A percentile compares a stretch with the other conserved stretches of the same genome.
phyloP scores from a whole-genome alignment of 2,797 vertebrate genomes.

The Syncerus caffer region DNA sequence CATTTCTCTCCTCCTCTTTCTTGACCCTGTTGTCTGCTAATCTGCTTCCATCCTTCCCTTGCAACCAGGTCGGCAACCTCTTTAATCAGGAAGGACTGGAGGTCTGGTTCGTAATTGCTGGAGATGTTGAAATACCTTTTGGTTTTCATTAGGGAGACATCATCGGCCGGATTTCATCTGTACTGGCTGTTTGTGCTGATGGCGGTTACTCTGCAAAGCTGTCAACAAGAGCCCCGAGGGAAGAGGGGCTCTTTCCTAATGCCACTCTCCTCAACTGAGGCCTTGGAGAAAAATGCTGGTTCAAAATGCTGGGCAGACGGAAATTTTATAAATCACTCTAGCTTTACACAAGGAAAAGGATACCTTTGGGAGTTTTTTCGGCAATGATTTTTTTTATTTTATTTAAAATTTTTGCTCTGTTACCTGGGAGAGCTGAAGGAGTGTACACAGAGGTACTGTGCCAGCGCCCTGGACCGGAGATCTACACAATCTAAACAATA shows the following conservation, averaged over 20 bases:
- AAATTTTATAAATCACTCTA: neutral
- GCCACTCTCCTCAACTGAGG: neutral
- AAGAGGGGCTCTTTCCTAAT: neutral
- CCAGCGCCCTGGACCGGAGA: fast-evolving
- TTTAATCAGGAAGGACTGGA: neutral
- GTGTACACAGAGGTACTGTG: fast-evolving
- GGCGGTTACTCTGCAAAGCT: neutral
- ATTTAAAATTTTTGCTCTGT: too few species aligned
- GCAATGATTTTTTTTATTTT: neutral
- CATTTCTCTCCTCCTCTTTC: neutral
- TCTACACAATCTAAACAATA: neutral
- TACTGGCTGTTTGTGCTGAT: neutral
- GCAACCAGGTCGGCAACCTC: neutral
- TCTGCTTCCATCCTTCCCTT: neutral
- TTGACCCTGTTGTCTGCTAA: neutral
- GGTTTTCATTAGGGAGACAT: neutral
- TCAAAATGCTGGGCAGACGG: neutral
- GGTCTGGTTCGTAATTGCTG: neutral
- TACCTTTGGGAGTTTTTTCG: neutral
- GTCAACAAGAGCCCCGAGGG: too few species aligned
- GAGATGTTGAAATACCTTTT: neutral
- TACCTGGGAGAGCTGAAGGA: neutral
- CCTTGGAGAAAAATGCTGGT: neutral
- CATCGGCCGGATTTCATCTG: neutral
- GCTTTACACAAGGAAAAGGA: neutral